These are phyloP conservation scores for Thymelicus sylvestris DNA, from an alignment of 2,888 invertebrate species.

Conservation along the genomic window DNA sequence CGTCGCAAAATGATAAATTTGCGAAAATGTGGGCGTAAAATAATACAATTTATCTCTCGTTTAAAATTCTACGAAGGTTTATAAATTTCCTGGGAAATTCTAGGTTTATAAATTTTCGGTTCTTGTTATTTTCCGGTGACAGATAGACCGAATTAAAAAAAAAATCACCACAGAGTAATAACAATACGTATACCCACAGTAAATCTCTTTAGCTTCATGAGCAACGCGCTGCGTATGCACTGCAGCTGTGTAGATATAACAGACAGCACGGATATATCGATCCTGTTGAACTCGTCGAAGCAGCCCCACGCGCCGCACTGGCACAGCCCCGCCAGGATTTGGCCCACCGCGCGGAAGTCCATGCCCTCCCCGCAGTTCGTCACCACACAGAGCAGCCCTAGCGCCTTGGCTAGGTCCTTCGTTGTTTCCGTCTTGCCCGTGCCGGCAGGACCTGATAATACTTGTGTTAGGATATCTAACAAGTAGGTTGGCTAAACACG, in stretches of 20 bases:
- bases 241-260: conserved; percentile 97
- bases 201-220: conserved; percentile 90
- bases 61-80: no score
- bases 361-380: conserved; percentile 98
- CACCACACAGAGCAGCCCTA: conserved; percentile 92
- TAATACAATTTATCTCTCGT: no score
- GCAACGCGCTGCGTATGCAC: conserved; percentile 93
- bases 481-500: no score
- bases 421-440: conserved; percentile 97
- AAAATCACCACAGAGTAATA: no score
- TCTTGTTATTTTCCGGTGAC: no score
- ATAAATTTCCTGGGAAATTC: no score
- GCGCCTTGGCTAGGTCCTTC: conserved; percentile 95
- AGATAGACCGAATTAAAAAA: no score
- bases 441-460: conserved; percentile 87
- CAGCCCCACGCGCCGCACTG: conserved; percentile 98
- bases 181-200: conserved; percentile 77
- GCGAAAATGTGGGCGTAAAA: no score
- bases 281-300: conserved; percentile 97
- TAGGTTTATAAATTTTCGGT: no score
- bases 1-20: no score
- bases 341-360: conserved; percentile 91
- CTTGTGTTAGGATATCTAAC: no score
- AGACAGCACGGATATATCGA: conserved; percentile 95
- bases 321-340: conserved; percentile 90